Conservation (phyloP, 2,797 vertebrate genomes). For the Toxotes lorentzi region DNA sequence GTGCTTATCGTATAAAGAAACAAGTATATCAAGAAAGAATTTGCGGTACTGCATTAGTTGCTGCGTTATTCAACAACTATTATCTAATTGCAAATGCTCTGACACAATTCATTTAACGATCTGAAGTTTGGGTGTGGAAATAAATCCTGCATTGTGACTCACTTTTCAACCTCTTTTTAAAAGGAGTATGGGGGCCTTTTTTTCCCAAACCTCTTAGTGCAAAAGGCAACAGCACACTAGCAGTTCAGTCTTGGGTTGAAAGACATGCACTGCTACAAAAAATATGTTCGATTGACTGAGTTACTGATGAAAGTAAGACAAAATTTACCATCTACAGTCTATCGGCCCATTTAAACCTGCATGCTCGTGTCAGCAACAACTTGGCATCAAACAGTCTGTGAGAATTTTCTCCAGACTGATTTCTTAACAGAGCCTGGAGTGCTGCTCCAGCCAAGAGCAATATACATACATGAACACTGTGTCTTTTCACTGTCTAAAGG, state of each 20-base stretch:
- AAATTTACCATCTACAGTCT: constrained; percentile 7
- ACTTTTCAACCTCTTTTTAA: constrained; percentile 11
- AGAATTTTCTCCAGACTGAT: constrained; percentile 45
- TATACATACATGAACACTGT: constrained; percentile 35
- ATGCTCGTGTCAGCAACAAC: constrained; percentile 33
- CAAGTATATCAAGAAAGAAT: background rate
- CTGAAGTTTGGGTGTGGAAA: background rate
- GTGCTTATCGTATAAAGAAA: constrained; percentile 34
- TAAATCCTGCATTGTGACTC: constrained; percentile 14
- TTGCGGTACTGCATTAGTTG: background rate
- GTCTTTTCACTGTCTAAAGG: constrained; percentile 26
- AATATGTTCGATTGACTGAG: background rate
- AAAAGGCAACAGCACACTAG: constrained; percentile 2
- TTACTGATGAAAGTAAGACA: constrained; percentile 9
- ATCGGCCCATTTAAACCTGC: constrained; percentile 26
- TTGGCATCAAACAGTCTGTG: constrained; percentile 45
- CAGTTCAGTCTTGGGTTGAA: constrained; percentile 8
- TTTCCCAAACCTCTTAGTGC: background rate
- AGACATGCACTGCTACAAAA: background rate
- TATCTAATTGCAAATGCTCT: constrained; percentile 25
- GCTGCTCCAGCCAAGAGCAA: constrained; percentile 54
- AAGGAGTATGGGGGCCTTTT: background rate
- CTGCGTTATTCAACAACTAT: constrained; percentile 10
- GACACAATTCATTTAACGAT: constrained; percentile 19
- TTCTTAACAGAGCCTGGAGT: constrained; percentile 27